These are phyloP conservation scores for Marmota monax DNA, from an alignment of 2,113 vertebrate genomes.

Conservation along the genomic window DNA sequence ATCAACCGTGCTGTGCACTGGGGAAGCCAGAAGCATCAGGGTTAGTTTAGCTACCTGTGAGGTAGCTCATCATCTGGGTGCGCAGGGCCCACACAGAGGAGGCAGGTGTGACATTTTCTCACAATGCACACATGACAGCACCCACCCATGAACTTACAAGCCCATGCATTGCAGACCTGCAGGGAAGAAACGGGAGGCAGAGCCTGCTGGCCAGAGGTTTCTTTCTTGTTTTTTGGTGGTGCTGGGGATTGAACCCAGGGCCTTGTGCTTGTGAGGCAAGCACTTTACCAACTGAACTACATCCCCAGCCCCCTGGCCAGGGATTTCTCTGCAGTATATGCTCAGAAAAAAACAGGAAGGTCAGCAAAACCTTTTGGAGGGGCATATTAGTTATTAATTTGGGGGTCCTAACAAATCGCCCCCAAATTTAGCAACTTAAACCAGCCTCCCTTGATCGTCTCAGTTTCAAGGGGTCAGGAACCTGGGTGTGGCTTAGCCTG, in stretches of 20 bases:
- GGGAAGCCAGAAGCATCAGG: accelerated
- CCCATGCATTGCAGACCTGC: accelerated
- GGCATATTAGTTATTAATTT: accelerated
- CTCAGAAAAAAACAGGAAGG: accelerated
- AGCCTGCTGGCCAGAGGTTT: accelerated
- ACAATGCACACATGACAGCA: accelerated
- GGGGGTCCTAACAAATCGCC: accelerated
- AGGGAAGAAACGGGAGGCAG: accelerated
- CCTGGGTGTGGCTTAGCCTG: background rate
- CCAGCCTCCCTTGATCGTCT: accelerated
- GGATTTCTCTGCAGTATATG: background rate
- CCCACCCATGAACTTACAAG: background rate
- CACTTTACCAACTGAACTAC: too few relatives aligned
- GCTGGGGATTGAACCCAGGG: too few relatives aligned
- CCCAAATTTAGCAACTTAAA: background rate
- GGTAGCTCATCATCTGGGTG: accelerated
- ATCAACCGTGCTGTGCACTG: accelerated
- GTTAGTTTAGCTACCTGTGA: accelerated
- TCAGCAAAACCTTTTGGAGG: accelerated
- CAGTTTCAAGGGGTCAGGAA: background rate
- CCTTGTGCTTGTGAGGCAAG: too few relatives aligned
- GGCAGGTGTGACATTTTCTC: accelerated
- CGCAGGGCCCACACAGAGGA: accelerated
- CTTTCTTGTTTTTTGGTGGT: too few relatives aligned
- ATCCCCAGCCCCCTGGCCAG: background rate